Evolutionary conservation across 2,888 invertebrate genomes (phyloP).

Genomic region (Eudasyphora cyanicolor): DNA sequence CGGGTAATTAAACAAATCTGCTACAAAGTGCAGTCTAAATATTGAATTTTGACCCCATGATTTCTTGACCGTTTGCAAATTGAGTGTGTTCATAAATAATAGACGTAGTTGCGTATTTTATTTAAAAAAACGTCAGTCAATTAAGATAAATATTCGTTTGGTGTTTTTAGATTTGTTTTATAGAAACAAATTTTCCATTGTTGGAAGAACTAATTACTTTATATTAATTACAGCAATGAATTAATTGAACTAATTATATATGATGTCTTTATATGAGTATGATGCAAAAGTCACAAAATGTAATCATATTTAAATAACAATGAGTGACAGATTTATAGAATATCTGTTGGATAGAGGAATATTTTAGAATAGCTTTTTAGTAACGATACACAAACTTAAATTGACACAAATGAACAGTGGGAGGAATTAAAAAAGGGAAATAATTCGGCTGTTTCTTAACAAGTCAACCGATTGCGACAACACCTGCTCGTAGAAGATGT

Average conservation of each 20-base stretch:
- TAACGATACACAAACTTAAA: too few species aligned
- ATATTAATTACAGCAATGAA: too few species aligned
- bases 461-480: too few species aligned
- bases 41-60: background rate
- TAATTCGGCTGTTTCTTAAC: too few species aligned
- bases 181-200: background rate
- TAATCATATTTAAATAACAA: too few species aligned
- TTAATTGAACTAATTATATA: background rate
- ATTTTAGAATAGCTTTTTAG: too few species aligned
- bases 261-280: background rate
- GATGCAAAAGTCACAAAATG: too few species aligned
- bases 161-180: background rate
- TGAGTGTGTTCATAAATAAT: background rate
- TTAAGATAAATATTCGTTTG: background rate
- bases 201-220: too few species aligned
- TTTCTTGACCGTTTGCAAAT: background rate
- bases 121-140: background rate
- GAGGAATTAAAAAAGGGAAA: too few species aligned
- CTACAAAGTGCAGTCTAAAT: background rate
- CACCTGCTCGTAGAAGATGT: too few species aligned
- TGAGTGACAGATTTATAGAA: background rate
- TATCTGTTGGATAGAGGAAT: background rate
- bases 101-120: background rate
- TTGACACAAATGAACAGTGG: too few species aligned
- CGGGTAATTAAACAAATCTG: background rate